Conservation (phyloP, 2,113 vertebrate species). For the Fregetta grallaria region DNA sequence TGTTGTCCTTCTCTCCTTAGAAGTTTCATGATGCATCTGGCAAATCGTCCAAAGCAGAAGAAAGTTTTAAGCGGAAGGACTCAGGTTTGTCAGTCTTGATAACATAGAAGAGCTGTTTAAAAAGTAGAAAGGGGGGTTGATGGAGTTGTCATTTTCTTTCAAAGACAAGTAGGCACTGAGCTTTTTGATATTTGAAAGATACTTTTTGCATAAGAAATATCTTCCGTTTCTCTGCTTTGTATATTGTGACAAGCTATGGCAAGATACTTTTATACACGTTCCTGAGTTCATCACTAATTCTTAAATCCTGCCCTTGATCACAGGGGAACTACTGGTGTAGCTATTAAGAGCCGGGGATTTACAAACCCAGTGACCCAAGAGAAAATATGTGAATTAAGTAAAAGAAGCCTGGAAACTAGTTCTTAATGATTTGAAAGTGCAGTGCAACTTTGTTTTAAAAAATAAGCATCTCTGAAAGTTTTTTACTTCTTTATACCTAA, state of each 20-base stretch:
- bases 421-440: not conserved
- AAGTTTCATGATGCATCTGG: not conserved
- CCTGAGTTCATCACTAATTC: not conserved
- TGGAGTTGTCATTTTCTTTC: not conserved
- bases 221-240: not conserved
- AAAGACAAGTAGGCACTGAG: not conserved
- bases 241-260: not conserved
- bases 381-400: not conserved
- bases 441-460: not conserved
- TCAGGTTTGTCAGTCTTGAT: not conserved
- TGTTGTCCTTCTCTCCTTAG: not conserved
- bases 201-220: not conserved
- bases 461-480: not conserved
- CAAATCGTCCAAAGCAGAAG: not conserved
- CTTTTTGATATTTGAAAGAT: not conserved
- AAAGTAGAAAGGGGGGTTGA: not conserved
- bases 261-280: not conserved
- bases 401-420: not conserved
- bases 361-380: not conserved
- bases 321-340: not conserved
- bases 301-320: not conserved
- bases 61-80: conserved; percentile 4
- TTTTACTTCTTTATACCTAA: not conserved
- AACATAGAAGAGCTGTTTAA: not conserved
- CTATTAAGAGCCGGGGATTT: not conserved